A percentile compares a stretch with the other conserved stretches of the same genome.
These are phyloP conservation scores for Netelia fuscicornis DNA, from an alignment of 2,888 invertebrate species.

Conservation along the genomic window DNA sequence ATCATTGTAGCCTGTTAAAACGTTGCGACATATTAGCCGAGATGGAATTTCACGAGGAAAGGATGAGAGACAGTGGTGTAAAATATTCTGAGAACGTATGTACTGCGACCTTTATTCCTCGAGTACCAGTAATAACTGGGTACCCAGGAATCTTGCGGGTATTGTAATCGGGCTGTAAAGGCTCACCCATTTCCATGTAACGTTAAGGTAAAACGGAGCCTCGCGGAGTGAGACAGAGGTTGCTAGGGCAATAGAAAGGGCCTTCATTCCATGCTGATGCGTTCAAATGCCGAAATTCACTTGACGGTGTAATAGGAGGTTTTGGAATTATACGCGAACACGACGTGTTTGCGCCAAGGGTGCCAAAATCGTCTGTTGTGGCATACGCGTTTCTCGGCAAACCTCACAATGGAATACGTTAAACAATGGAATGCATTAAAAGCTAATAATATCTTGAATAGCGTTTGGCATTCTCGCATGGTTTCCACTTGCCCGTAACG, in stretches of 20 bases:
- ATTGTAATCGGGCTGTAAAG: constrained; percentile 64
- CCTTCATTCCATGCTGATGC: constrained; percentile 67
- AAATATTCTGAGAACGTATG: constrained; percentile 39
- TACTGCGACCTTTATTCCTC: constrained; percentile 20
- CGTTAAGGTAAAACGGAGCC: constrained; percentile 14
- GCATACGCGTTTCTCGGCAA: constrained; percentile 61
- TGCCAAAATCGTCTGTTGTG: constrained; percentile 21
- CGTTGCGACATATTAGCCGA: constrained; percentile 40
- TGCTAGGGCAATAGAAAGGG: constrained; percentile 61
- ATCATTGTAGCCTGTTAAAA: constrained; percentile 48
- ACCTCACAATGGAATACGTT: constrained; percentile 80
- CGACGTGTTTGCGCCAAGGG: constrained; percentile 4
- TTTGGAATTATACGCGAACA: constrained; percentile 75
- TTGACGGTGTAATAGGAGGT: constrained; percentile 78
- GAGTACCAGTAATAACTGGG: neutral
- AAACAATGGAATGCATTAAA: constrained; percentile 73
- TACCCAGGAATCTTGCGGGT: constrained; percentile 46
- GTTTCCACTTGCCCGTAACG: no score
- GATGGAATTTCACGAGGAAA: constrained; percentile 50
- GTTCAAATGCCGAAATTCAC: constrained; percentile 79
- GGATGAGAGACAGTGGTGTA: neutral
- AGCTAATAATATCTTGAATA: constrained; percentile 75
- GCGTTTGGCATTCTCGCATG: no score
- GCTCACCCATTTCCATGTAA: constrained; percentile 41
- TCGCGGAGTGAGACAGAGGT: constrained; percentile 17